A percentile compares a stretch with the other conserved stretches of the same genome.
Evolutionary conservation across 2,888 invertebrate species (phyloP).

Genomic region (Phanerotoma sp.): DNA sequence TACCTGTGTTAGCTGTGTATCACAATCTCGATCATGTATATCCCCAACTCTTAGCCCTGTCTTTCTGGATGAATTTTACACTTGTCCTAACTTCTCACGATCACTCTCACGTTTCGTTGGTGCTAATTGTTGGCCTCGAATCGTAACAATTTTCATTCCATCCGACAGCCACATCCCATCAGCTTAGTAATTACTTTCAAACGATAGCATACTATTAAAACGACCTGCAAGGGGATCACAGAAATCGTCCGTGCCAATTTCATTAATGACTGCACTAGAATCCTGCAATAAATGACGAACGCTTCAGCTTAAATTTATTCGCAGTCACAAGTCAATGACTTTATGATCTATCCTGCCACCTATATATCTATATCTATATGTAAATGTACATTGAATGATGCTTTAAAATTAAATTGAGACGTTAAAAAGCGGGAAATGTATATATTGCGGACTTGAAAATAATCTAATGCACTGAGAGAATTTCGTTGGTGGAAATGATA

Average conservation of each 20-base stretch:
- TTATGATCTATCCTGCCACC: background rate
- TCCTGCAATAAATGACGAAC: background rate
- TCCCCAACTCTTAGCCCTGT: background rate
- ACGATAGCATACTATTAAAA: conserved; percentile 20
- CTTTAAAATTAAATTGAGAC: too few species aligned
- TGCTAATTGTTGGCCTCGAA: conserved; percentile 21
- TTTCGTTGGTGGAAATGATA: too few species aligned
- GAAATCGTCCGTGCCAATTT: conserved; percentile 10
- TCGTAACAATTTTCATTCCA: conserved; percentile 22
- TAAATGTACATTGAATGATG: too few species aligned
- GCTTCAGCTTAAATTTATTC: background rate
- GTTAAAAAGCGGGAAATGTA: too few species aligned
- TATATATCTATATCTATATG: too few species aligned
- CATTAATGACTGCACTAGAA: conserved; percentile 5
- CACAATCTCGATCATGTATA: too few species aligned
- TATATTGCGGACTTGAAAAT: too few species aligned
- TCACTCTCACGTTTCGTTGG: conserved; percentile 13
- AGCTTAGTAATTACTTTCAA: conserved; percentile 21
- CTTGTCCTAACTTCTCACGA: conserved; percentile 17
- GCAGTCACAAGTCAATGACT: background rate
- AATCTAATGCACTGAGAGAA: too few species aligned
- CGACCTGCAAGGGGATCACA: conserved; percentile 14
- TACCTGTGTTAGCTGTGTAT: background rate
- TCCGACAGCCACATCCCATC: conserved; percentile 16
- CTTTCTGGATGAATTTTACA: background rate